Evolutionary conservation across 1,140 invertebrate species (phyloP).

Genomic region (Drosophila sp.): DNA sequence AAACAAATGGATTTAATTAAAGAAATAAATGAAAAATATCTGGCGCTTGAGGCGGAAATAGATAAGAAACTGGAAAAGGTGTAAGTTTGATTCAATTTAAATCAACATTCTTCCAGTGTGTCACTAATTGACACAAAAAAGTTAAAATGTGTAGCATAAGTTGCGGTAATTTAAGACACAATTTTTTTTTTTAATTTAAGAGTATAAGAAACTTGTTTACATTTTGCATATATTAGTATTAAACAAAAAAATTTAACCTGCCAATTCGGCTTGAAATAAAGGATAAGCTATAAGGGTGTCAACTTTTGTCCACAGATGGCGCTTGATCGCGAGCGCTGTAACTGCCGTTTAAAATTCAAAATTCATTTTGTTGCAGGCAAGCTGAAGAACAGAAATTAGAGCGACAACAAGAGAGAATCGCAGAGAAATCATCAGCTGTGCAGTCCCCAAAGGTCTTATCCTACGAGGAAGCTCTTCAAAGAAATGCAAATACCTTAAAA

Average conservation of each 20-base stretch:
- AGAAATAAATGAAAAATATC: conserved; percentile 82
- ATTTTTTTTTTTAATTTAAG: no score
- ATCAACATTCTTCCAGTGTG: not conserved
- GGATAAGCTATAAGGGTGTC: no score
- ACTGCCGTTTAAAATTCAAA: not conserved
- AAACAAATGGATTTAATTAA: conserved; percentile 76
- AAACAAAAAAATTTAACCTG: no score
- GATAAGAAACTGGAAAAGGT: conserved; percentile 77
- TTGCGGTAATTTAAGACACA: no score
- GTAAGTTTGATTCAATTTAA: conserved; percentile 47
- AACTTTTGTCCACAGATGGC: conserved; percentile 16
- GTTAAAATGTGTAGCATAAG: conserved; percentile 7
- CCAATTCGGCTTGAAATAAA: no score
- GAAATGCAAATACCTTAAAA: conserved; percentile 78
- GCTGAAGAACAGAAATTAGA: conserved; percentile 70
- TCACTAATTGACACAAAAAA: no score
- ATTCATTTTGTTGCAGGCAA: conserved; percentile 43
- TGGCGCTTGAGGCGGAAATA: conserved; percentile 74
- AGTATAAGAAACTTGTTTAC: no score
- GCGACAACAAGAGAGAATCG: conserved; percentile 58
- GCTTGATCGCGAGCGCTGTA: not conserved
- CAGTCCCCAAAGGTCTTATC: conserved; percentile 58
- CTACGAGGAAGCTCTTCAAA: conserved; percentile 71
- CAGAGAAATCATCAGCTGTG: conserved; percentile 51
- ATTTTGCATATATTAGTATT: no score